Evolutionary conservation across 2,888 invertebrate species (phyloP).

Genomic region (Coenonympha arcania): DNA sequence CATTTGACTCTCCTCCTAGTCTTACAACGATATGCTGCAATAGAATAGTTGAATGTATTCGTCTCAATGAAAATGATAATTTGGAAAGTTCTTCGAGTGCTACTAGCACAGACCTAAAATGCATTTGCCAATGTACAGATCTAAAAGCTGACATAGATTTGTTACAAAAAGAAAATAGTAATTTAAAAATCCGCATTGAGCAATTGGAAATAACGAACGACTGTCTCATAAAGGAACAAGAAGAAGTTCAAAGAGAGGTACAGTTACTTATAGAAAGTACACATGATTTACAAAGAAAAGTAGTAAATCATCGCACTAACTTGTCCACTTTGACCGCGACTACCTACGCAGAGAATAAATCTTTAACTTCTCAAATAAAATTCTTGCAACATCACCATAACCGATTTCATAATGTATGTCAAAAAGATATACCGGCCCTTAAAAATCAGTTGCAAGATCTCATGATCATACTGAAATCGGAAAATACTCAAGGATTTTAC

Average conservation of each 20-base stretch:
- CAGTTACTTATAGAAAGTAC: slow-evolving; percentile 46
- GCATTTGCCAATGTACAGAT: slow-evolving; percentile 25
- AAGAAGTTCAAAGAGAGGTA: slow-evolving; percentile 47
- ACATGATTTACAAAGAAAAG: slow-evolving; percentile 56
- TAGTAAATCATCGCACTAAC: slow-evolving; percentile 57
- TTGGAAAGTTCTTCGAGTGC: slow-evolving; percentile 18
- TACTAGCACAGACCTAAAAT: slow-evolving; percentile 25
- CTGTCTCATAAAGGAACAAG: slow-evolving; percentile 44
- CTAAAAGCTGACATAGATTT: slow-evolving; percentile 24
- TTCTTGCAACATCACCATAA: slow-evolving; percentile 58
- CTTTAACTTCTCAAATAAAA: slow-evolving; percentile 56
- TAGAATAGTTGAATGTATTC: slow-evolving; percentile 44
- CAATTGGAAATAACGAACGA: slow-evolving; percentile 40
- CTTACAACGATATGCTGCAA: slow-evolving; percentile 54
- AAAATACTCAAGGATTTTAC: slow-evolving; percentile 37
- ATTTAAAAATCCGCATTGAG: slow-evolving; percentile 35
- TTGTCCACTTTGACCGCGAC: slow-evolving; percentile 62
- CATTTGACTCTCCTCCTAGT: slow-evolving; percentile 43
- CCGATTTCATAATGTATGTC: slow-evolving; percentile 56
- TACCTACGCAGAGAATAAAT: slow-evolving; percentile 61
- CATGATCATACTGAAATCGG: slow-evolving; percentile 46
- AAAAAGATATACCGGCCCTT: slow-evolving; percentile 58
- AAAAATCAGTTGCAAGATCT: slow-evolving; percentile 53
- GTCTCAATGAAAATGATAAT: slow-evolving; percentile 37
- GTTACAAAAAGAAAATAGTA: slow-evolving; percentile 39